These are phyloP conservation scores for Phalacrocorax aristotelis DNA, from an alignment of 2,113 vertebrate genomes.

Conservation along the genomic window DNA sequence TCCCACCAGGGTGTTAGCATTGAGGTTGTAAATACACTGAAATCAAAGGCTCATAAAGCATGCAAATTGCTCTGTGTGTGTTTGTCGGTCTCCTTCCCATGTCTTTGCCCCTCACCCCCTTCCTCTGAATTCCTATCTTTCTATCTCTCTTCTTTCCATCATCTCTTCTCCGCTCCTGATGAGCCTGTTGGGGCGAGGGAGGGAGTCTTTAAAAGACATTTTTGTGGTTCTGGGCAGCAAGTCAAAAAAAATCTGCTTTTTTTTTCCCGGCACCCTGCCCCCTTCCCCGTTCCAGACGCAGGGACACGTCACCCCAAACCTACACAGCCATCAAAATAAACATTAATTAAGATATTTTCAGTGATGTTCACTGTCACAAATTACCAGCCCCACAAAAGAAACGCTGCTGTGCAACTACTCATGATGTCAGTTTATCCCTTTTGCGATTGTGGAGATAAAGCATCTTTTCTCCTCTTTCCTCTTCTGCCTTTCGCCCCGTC, in stretches of 20 bases:
- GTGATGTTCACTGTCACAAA: slow-evolving; percentile 51
- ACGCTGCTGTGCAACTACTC: slow-evolving; percentile 20
- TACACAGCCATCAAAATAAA: slow-evolving; percentile 65
- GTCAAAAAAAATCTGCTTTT: slow-evolving; percentile 34
- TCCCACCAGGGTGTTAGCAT: slow-evolving; percentile 58
- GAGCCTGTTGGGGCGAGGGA: slow-evolving; percentile 57
- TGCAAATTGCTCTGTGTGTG: slow-evolving; percentile 56
- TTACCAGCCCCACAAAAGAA: slow-evolving; percentile 49
- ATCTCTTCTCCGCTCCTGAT: slow-evolving; percentile 11
- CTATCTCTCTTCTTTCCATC: slow-evolving; percentile 48
- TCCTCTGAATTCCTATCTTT: slow-evolving; percentile 52
- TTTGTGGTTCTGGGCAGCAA: slow-evolving; percentile 66
- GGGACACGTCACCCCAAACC: slow-evolving; percentile 57
- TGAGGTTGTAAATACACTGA: slow-evolving; percentile 47
- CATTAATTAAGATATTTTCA: slow-evolving; percentile 63
- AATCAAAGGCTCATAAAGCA: slow-evolving; percentile 70
- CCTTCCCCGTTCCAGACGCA: not conserved
- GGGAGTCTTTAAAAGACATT: slow-evolving; percentile 56
- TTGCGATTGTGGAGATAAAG: slow-evolving; percentile 19
- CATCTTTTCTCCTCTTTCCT: not conserved
- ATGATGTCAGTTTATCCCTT: slow-evolving; percentile 51
- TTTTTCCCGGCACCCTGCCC: not conserved
- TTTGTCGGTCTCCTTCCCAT: slow-evolving; percentile 62
- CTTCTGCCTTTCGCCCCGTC: not conserved
- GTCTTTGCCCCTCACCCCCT: slow-evolving; percentile 52